Conservation (phyloP, 2,113 vertebrate genomes). For the Myrmecophaga tridactyla region DNA sequence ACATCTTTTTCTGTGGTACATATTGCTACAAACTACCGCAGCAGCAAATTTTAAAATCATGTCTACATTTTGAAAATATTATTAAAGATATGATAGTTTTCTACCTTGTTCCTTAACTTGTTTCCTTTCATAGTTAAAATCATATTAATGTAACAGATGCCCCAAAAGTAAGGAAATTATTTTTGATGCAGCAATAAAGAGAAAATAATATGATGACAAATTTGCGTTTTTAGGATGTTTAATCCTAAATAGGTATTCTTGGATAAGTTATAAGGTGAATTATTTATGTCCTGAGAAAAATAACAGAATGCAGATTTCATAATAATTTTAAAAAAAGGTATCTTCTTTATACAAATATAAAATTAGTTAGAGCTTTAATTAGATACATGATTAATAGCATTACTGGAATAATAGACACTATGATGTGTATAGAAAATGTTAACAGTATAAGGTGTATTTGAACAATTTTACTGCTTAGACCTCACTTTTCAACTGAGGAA, state of each 20-base stretch:
- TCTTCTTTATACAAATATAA: background rate
- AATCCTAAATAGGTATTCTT: background rate
- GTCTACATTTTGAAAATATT: background rate
- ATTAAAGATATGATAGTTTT: background rate
- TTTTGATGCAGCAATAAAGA: background rate
- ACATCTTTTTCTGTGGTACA: too few species aligned
- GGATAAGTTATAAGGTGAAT: background rate
- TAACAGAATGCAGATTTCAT: background rate
- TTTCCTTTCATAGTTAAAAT: slow-evolving; percentile 41
- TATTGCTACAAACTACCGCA: background rate
- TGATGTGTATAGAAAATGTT: background rate
- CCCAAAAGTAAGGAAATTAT: background rate
- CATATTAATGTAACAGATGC: background rate
- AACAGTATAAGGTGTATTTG: background rate
- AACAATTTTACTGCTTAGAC: background rate
- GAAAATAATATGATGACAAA: background rate
- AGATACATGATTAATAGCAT: background rate
- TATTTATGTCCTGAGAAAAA: background rate
- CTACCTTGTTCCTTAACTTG: background rate
- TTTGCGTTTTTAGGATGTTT: background rate
- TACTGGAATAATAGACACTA: background rate
- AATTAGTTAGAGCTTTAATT: background rate
- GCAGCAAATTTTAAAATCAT: background rate
- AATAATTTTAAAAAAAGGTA: background rate
- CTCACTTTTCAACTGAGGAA: background rate